Percentiles rank a stretch among this genome's conserved stretches.
phyloP scores from a whole-genome alignment of 2,888 invertebrate species.

The Clusia tigrina region DNA sequence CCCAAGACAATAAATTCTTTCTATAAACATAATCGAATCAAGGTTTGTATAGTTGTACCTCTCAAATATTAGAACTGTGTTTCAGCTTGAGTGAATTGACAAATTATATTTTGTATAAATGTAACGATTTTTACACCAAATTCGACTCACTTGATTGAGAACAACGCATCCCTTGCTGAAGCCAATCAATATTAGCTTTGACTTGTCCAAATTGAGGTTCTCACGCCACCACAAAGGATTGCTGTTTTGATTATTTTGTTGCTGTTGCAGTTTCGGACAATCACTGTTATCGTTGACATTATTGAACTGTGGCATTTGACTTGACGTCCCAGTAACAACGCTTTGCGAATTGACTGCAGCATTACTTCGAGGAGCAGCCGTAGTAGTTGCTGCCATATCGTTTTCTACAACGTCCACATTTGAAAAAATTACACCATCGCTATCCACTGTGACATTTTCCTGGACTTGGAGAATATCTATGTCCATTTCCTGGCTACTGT shows the following conservation, averaged over 20 bases:
- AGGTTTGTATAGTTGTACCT: too few relatives aligned
- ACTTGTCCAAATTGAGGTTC: constrained; percentile 68
- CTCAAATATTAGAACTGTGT: neutral
- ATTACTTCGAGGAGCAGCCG: constrained; percentile 33
- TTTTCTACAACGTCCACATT: constrained; percentile 30
- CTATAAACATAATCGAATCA: too few relatives aligned
- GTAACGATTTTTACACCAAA: constrained; percentile 60
- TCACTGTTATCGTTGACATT: constrained; percentile 41
- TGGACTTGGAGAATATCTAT: constrained; percentile 69
- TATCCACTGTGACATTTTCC: constrained; percentile 62
- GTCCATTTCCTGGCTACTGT: constrained; percentile 67
- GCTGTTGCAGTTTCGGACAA: constrained; percentile 37
- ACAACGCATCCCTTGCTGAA: constrained; percentile 96
- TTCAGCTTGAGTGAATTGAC: neutral
- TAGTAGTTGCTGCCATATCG: constrained; percentile 27
- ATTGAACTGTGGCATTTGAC: constrained; percentile 39
- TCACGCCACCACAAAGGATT: constrained; percentile 71
- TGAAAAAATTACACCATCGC: constrained; percentile 60
- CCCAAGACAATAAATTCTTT: too few relatives aligned
- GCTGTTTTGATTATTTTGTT: constrained; percentile 42
- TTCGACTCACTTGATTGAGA: constrained; percentile 74
- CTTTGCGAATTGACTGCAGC: constrained; percentile 31
- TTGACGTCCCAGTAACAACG: constrained; percentile 32
- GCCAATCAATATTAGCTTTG: constrained; percentile 74
- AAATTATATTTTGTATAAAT: constrained; percentile 21